Evolutionary conservation across 2,113 vertebrate species (phyloP).

Genomic region (Labeo rohita): DNA sequence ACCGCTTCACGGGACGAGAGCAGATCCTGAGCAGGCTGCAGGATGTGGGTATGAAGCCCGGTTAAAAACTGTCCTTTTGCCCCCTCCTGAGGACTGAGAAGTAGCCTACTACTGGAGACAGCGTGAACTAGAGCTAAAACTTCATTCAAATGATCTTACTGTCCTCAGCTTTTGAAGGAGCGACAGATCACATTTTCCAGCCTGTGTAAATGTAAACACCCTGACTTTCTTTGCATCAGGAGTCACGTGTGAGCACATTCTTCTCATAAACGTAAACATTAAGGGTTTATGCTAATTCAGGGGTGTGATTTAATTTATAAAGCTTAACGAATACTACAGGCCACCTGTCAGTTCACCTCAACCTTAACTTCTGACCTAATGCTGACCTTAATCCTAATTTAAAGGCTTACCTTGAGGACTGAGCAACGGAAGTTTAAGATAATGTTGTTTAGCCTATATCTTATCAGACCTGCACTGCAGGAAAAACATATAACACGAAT

Average conservation of each 20-base stretch:
- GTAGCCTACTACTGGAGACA: neutral
- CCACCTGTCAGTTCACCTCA: neutral
- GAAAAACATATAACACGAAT: neutral
- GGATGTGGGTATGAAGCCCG: conserved; percentile 12
- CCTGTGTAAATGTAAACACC: neutral
- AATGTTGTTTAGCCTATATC: neutral
- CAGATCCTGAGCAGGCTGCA: neutral
- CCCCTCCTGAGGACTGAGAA: conserved; percentile 41
- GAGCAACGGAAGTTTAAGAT: neutral
- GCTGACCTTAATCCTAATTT: neutral
- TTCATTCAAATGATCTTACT: neutral
- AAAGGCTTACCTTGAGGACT: neutral
- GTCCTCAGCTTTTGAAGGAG: neutral
- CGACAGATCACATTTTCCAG: neutral
- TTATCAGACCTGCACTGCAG: neutral
- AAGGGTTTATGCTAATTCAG: neutral
- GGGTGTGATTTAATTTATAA: neutral
- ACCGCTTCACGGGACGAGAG: neutral
- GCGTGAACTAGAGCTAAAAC: neutral
- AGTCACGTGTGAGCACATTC: conserved; percentile 12
- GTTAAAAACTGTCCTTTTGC: conserved; percentile 17
- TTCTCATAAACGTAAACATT: neutral
- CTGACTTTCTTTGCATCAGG: neutral
- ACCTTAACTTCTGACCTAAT: neutral
- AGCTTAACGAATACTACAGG: neutral